Conservation (phyloP, 1,140 invertebrate genomes). For the Magallana gigas region DNA sequence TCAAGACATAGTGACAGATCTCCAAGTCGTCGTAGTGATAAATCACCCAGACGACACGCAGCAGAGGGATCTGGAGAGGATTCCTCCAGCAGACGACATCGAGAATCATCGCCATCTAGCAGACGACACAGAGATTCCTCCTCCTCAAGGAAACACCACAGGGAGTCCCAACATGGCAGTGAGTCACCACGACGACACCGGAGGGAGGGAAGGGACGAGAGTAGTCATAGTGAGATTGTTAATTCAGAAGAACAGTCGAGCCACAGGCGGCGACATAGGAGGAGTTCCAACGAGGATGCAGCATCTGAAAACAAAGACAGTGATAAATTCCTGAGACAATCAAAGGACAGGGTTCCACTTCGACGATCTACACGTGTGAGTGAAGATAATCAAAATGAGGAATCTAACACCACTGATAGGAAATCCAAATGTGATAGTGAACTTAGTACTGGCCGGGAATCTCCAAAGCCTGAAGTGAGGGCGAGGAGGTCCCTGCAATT, state of each 20-base stretch:
- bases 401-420: not conserved
- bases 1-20: conserved; percentile 5
- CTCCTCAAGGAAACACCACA: not conserved
- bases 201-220: conserved; percentile 10
- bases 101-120: not conserved
- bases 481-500: not conserved
- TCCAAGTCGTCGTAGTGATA: conserved; percentile 1
- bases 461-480: not conserved
- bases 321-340: conserved; percentile 25
- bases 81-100: not conserved
- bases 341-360: conserved; percentile 26
- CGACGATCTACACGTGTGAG: not conserved
- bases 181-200: not conserved
- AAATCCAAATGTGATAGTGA: not conserved
- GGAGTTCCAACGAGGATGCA: not conserved
- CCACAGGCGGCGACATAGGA: not conserved
- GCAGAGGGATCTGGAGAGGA: conserved; percentile 1
- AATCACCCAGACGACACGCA: not conserved
- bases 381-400: not conserved
- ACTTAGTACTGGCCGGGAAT: not conserved
- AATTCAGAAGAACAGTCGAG: not conserved
- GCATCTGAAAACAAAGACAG: not conserved
- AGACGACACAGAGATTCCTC: not conserved
- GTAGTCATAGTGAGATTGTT: conserved; percentile 18
- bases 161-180: not conserved